A percentile compares a stretch with the other conserved stretches of the same genome.
Evolutionary conservation across 1,140 invertebrate species (phyloP).

Genomic region (Brachionus calyciflorus): DNA sequence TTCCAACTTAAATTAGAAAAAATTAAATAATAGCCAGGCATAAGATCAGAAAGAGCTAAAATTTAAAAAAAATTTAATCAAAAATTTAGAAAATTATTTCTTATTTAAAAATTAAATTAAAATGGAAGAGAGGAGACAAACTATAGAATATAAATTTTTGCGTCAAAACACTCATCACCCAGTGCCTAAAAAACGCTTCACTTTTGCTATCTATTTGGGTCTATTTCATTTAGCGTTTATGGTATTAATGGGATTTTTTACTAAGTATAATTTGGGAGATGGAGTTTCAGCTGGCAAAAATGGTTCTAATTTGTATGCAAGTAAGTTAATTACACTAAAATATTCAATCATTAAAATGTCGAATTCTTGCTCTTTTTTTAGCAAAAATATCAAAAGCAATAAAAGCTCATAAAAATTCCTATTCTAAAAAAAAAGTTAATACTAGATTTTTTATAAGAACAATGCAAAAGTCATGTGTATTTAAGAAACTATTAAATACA

Average conservation of each 20-base stretch:
- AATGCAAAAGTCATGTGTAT: not conserved
- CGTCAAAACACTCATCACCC: constrained; percentile 41
- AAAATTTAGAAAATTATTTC: constrained; percentile 16
- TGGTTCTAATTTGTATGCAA: constrained; percentile 40
- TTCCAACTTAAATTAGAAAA: no score
- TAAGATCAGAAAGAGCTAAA: no score
- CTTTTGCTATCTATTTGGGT: constrained; percentile 10
- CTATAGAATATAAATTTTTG: constrained; percentile 45
- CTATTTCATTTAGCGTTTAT: constrained; percentile 31
- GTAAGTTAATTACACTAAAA: no score
- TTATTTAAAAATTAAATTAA: not conserved
- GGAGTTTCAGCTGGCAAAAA: not conserved
- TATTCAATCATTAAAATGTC: not conserved
- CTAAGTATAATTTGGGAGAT: constrained; percentile 10
- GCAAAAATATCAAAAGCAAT: no score
- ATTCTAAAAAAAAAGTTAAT: no score
- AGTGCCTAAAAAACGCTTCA: constrained; percentile 30
- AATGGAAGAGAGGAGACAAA: constrained; percentile 46
- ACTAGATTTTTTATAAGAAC: no score
- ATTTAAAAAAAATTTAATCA: not conserved
- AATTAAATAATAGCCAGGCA: no score
- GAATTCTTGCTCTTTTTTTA: not conserved
- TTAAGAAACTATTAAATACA: not conserved
- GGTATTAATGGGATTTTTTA: constrained; percentile 30
- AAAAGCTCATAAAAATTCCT: no score